Conservation (phyloP, 2,797 vertebrate species). For the Emys orbicularis region DNA sequence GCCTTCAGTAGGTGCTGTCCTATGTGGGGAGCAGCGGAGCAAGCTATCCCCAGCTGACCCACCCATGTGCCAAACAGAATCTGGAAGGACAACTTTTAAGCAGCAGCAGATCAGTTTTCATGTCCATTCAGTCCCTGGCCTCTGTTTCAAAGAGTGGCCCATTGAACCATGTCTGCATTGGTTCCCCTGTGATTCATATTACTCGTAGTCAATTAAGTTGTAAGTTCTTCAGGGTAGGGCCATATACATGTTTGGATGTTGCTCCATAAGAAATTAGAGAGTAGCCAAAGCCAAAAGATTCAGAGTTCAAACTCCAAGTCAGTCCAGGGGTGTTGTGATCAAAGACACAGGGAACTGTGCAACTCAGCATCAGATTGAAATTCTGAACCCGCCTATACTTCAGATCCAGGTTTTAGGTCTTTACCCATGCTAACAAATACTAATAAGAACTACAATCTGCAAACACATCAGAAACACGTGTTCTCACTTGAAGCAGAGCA, state of each 20-base stretch:
- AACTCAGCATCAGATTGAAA: background rate
- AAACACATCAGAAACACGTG: background rate
- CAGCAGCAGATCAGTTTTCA: background rate
- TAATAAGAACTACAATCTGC: background rate
- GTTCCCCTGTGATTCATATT: background rate
- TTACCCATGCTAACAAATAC: background rate
- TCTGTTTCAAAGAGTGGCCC: background rate
- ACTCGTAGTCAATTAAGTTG: background rate
- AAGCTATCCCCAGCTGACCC: background rate
- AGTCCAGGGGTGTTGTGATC: rapidly evolving
- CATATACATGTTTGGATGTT: background rate
- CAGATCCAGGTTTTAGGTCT: background rate
- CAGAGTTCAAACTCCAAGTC: background rate
- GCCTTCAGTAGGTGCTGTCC: background rate
- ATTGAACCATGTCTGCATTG: background rate
- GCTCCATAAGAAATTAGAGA: background rate
- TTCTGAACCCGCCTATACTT: background rate
- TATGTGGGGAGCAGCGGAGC: background rate
- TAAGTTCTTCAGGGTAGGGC: background rate
- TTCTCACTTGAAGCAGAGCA: background rate
- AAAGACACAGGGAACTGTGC: rapidly evolving
- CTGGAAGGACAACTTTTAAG: background rate
- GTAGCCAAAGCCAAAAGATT: background rate
- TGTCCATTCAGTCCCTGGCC: background rate
- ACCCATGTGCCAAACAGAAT: background rate